These are phyloP conservation scores for Lepidurus couesii DNA, from an alignment of 1,140 invertebrate genomes.

Conservation along the genomic window DNA sequence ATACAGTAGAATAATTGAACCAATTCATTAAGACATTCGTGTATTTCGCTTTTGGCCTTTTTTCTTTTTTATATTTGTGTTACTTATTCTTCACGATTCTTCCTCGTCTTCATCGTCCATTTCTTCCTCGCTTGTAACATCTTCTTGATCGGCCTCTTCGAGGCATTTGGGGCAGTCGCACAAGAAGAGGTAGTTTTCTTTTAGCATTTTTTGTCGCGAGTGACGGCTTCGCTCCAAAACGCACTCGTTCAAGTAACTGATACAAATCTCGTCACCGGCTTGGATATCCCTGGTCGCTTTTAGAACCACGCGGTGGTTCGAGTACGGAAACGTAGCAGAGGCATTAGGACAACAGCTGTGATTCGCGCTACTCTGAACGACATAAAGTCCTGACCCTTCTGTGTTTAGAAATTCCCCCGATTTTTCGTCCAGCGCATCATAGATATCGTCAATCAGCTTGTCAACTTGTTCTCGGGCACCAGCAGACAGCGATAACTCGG, in stretches of 20 bases:
- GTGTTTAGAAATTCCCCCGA: constrained; percentile 84
- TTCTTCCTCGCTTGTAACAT: constrained; percentile 71
- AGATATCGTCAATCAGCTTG: constrained; percentile 71
- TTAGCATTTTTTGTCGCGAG: constrained; percentile 68
- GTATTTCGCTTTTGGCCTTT: constrained; percentile 4
- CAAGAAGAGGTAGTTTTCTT: constrained; percentile 80
- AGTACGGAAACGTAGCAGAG: constrained; percentile 73
- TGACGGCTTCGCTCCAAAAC: constrained; percentile 69
- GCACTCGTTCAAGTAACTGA: constrained; percentile 87
- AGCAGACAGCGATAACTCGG: constrained; percentile 57
- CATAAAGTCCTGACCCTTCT: constrained; percentile 86
- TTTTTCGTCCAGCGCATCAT: constrained; percentile 74
- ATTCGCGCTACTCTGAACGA: constrained; percentile 78
- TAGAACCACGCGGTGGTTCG: constrained; percentile 70
- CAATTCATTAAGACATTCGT: constrained; percentile 22
- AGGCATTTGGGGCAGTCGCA: constrained; percentile 77
- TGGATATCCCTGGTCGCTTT: constrained; percentile 68
- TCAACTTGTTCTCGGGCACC: constrained; percentile 63
- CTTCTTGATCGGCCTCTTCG: constrained; percentile 63
- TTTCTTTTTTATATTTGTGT: neutral
- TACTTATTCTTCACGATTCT: neutral
- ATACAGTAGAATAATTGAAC: neutral
- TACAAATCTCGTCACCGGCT: constrained; percentile 80
- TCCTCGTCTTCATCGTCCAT: constrained; percentile 53
- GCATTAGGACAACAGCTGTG: constrained; percentile 90